phyloP scores from a whole-genome alignment of 2,888 invertebrate genomes.

The Apoda limacodes region DNA sequence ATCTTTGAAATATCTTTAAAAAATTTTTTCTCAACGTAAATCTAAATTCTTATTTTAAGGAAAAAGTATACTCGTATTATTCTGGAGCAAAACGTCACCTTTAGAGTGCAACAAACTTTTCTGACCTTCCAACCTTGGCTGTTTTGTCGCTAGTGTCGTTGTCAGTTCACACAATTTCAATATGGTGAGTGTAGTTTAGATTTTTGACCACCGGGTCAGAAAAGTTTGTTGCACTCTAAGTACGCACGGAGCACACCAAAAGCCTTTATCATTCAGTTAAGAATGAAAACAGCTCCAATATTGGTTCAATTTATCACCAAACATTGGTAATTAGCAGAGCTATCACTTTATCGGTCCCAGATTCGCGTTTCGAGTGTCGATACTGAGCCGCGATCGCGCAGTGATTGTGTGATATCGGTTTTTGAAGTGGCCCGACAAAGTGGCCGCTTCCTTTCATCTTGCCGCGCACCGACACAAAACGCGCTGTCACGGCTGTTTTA shows the following conservation, averaged over 20 bases:
- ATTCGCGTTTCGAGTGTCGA: constrained; percentile 23
- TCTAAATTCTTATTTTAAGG: background rate
- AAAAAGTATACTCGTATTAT: too few species aligned
- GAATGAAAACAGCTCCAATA: too few species aligned
- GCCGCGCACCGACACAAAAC: constrained; percentile 24
- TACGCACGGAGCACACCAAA: too few species aligned
- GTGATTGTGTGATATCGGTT: constrained; percentile 28
- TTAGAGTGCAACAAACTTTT: too few species aligned
- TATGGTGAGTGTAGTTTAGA: too few species aligned
- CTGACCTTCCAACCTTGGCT: too few species aligned
- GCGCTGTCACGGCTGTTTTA: background rate
- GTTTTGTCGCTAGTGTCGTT: too few species aligned
- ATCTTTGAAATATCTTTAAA: background rate
- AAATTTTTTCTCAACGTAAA: background rate
- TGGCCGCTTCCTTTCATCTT: constrained; percentile 31
- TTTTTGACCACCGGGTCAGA: too few species aligned
- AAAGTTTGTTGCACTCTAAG: too few species aligned
- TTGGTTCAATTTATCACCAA: constrained; percentile 18
- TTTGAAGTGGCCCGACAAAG: constrained; percentile 37
- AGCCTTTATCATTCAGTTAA: too few species aligned
- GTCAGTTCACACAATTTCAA: too few species aligned
- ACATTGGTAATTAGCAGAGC: constrained; percentile 25
- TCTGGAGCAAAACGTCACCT: too few species aligned
- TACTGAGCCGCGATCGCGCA: constrained; percentile 27
- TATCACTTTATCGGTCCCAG: constrained; percentile 21